phyloP scores from a whole-genome alignment of 2,888 invertebrate genomes.

The Kuschelorhynchus macadamiae region DNA sequence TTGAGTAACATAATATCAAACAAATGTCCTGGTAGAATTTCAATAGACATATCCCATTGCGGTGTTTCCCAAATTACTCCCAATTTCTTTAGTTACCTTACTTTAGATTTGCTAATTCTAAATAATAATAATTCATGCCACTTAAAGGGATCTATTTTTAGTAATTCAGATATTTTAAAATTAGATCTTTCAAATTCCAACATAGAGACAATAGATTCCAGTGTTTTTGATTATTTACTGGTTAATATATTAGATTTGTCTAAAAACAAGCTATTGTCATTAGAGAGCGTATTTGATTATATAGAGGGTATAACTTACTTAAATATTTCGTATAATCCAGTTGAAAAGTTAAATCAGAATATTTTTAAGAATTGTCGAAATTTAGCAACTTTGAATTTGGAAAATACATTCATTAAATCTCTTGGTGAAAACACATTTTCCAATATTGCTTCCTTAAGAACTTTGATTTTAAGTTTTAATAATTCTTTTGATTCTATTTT shows the following conservation, averaged over 20 bases:
- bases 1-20: constrained; percentile 7
- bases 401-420: constrained; percentile 3
- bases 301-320: constrained; percentile 3
- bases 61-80: constrained; percentile 6
- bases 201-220: constrained; percentile 9
- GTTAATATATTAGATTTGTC: constrained; percentile 23
- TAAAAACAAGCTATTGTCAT: constrained; percentile 17
- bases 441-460: constrained; percentile 7
- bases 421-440: constrained; percentile 11
- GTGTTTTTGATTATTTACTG: constrained; percentile 18
- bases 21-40: not conserved
- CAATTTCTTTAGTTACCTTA: constrained; percentile 3
- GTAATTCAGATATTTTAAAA: constrained; percentile 3
- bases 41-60: constrained; percentile 12
- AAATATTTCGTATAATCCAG: constrained; percentile 22
- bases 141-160: constrained; percentile 18
- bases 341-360: constrained; percentile 7
- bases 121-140: constrained; percentile 24
- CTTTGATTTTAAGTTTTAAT: constrained; percentile 17
- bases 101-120: constrained; percentile 13
- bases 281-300: constrained; percentile 16
- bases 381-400: constrained; percentile 18
- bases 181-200: constrained; percentile 26
- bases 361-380: constrained; percentile 25
- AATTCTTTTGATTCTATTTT: not conserved